phyloP scores from a whole-genome alignment of 2,888 invertebrate species.

The Monochamus alternatus region DNA sequence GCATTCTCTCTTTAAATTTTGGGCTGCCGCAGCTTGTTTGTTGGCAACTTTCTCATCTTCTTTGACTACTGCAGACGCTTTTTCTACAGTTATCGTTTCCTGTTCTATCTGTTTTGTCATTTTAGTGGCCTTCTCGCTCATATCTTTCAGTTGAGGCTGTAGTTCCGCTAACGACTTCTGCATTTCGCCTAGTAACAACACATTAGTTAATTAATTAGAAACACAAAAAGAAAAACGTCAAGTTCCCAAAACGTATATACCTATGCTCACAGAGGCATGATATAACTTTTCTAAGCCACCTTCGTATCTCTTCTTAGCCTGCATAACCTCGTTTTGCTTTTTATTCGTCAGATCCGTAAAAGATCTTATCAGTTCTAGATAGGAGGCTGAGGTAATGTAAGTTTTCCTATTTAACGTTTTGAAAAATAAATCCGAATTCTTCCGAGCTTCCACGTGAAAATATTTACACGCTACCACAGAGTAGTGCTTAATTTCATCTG shows the following conservation, averaged over 20 bases:
- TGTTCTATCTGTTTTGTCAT: constrained; percentile 85
- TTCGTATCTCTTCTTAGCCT: constrained; percentile 76
- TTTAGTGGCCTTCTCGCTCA: constrained; percentile 81
- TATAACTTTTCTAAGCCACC: constrained; percentile 81
- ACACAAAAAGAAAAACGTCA: not conserved
- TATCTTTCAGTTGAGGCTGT: constrained; percentile 82
- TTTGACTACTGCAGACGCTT: constrained; percentile 84
- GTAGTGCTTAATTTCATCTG: constrained; percentile 73
- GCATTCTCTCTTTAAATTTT: constrained; percentile 90
- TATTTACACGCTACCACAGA: constrained; percentile 87
- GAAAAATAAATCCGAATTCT: constrained; percentile 77
- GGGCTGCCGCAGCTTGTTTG: constrained; percentile 88
- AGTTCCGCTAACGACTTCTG: constrained; percentile 81
- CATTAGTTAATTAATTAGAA: not conserved
- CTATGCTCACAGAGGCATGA: constrained; percentile 84
- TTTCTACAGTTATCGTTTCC: constrained; percentile 85
- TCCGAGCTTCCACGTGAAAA: constrained; percentile 87
- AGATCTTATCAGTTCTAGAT: constrained; percentile 85
- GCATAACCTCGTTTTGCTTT: constrained; percentile 83
- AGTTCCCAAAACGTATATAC: constrained; percentile 64
- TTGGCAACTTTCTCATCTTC: constrained; percentile 92
- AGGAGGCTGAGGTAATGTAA: constrained; percentile 90
- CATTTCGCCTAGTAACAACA: constrained; percentile 74
- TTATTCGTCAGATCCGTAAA: constrained; percentile 81
- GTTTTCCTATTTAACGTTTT: constrained; percentile 80